Evolutionary conservation across 2,888 invertebrate species (phyloP).

Genomic region (Elmis aenea): DNA sequence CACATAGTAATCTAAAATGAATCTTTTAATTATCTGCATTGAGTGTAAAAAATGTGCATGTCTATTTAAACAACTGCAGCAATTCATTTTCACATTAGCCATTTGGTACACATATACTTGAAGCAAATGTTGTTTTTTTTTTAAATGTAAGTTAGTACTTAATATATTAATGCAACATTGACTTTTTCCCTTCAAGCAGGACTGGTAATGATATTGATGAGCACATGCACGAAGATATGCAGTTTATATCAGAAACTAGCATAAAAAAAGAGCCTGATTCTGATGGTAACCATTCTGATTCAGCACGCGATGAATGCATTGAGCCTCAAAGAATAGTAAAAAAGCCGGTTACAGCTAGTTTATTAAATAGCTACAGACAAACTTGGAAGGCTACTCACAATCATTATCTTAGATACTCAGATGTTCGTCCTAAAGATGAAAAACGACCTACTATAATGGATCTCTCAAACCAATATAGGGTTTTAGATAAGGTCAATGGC

Average conservation of each 20-base stretch:
- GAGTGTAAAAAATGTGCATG: no score
- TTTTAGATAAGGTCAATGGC: conserved; percentile 83
- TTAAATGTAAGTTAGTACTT: no score
- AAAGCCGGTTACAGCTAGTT: conserved; percentile 46
- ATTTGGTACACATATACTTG: no score
- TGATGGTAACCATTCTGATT: conserved; percentile 40
- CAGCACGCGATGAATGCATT: conserved; percentile 39
- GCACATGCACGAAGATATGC: conserved; percentile 54
- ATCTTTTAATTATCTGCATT: no score
- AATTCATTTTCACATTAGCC: no score
- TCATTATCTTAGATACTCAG: conserved; percentile 69
- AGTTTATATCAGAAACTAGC: conserved; percentile 53
- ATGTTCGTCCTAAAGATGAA: conserved; percentile 86
- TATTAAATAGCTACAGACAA: conserved; percentile 61
- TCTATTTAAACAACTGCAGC: no score
- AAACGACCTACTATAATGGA: conserved; percentile 80
- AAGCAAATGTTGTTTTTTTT: no score
- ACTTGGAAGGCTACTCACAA: conserved; percentile 70
- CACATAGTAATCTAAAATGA: no score
- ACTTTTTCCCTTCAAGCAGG: no score
- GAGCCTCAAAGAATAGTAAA: conserved; percentile 33
- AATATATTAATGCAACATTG: no score
- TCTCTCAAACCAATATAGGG: conserved; percentile 82
- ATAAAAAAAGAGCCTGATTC: conserved; percentile 46
- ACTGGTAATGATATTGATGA: conserved; percentile 54